Percentiles rank a stretch among this genome's conserved stretches.
phyloP scores from a whole-genome alignment of 2,888 invertebrate species.

The Lepeophtheirus nordmannii region DNA sequence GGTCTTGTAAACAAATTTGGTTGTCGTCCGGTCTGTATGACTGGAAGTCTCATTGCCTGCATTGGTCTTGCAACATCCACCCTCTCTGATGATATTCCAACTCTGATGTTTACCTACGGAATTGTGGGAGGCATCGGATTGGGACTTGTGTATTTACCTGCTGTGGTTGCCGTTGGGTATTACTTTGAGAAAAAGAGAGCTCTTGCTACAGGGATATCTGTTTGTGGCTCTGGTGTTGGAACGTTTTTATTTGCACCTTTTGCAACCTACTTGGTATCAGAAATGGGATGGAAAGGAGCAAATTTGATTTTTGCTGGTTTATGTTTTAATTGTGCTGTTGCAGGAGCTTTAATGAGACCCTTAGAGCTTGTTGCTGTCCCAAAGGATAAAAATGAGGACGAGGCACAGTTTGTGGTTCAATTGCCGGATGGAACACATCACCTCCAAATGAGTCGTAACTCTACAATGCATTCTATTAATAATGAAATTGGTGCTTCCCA shows the following conservation, averaged over 20 bases:
- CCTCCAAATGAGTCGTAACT: slow-evolving; percentile 1
- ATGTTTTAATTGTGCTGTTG: slow-evolving; percentile 70
- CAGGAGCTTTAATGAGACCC: slow-evolving; percentile 56
- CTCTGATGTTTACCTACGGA: slow-evolving; percentile 84
- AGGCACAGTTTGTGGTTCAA: slow-evolving; percentile 7
- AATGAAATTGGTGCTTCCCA: slow-evolving; percentile 6
- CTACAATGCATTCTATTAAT: neutral
- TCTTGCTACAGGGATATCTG: slow-evolving; percentile 75
- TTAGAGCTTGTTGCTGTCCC: slow-evolving; percentile 29
- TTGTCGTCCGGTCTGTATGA: slow-evolving; percentile 79
- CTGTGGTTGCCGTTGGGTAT: slow-evolving; percentile 89
- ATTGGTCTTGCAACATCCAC: slow-evolving; percentile 69
- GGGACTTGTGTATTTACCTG: slow-evolving; percentile 77
- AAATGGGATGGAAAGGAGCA: slow-evolving; percentile 75
- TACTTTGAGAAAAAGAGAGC: slow-evolving; percentile 92
- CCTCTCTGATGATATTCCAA: slow-evolving; percentile 64
- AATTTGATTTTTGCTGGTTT: slow-evolving; percentile 80
- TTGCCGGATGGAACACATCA: slow-evolving; percentile 17
- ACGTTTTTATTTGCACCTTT: slow-evolving; percentile 89
- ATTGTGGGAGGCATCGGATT: slow-evolving; percentile 52
- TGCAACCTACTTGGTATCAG: slow-evolving; percentile 57
- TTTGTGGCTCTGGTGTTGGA: slow-evolving; percentile 87
- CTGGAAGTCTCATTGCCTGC: slow-evolving; percentile 70
- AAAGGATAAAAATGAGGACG: slow-evolving; percentile 9
- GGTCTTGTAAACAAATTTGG: slow-evolving; percentile 52